Evolutionary conservation across 2,797 vertebrate genomes (phyloP).

Genomic region (Orestias chungarensis): DNA sequence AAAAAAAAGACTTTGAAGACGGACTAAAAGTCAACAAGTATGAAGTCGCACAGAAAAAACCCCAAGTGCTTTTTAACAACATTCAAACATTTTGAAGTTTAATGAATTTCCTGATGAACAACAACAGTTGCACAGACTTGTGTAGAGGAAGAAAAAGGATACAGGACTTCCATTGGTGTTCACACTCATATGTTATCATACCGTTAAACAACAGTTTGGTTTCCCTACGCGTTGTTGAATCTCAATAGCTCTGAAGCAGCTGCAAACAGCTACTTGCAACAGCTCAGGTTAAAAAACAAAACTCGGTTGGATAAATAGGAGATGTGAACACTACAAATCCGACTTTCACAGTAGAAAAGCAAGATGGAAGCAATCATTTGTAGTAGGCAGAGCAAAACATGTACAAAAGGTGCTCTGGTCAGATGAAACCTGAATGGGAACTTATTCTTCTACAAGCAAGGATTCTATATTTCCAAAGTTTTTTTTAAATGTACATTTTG

Average conservation of each 20-base stretch:
- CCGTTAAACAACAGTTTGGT: too few species aligned
- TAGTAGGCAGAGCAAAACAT: background rate
- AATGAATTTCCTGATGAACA: background rate
- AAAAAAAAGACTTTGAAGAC: background rate
- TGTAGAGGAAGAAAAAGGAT: too few species aligned
- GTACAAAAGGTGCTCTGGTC: background rate
- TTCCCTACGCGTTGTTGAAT: too few species aligned
- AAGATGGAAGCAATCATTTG: background rate
- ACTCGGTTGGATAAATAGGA: too few species aligned
- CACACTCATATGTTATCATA: too few species aligned
- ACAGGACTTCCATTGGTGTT: too few species aligned
- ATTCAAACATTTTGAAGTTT: background rate
- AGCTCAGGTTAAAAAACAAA: too few species aligned
- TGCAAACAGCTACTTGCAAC: too few species aligned
- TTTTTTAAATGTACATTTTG: conserved; percentile 15
- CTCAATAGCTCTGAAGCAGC: too few species aligned
- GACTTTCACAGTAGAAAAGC: background rate
- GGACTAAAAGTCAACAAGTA: background rate
- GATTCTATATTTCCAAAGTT: background rate
- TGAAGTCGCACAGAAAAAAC: background rate
- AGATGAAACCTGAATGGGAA: background rate
- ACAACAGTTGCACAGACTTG: too few species aligned
- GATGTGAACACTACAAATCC: background rate
- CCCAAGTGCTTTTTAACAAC: background rate
- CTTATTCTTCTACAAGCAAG: background rate